phyloP scores from a whole-genome alignment of 2,113 vertebrate genomes.

The Gallinago jamesoni region DNA sequence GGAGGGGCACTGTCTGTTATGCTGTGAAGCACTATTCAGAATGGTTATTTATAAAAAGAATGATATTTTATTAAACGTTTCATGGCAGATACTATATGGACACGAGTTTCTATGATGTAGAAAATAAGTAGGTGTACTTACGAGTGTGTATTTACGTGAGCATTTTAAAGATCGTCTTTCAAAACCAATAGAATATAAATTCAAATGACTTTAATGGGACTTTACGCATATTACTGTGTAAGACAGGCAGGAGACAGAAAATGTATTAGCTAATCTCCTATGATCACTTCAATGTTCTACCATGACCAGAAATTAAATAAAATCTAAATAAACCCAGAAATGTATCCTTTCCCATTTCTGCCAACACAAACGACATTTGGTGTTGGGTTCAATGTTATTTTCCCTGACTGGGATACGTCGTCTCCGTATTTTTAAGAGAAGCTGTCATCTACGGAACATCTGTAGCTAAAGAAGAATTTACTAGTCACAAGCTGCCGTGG shows the following conservation, averaged over 20 bases:
- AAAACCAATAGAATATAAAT: neutral
- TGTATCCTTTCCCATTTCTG: neutral
- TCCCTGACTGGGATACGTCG: neutral
- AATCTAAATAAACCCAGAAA: neutral
- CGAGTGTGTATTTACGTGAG: neutral
- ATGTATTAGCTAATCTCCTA: neutral
- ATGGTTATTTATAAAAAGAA: neutral
- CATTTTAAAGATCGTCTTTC: neutral
- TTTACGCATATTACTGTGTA: neutral
- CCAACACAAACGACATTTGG: neutral
- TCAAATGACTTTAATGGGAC: neutral
- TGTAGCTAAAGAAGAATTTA: neutral
- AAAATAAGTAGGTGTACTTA: neutral
- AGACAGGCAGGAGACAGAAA: neutral
- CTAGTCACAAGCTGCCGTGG: neutral
- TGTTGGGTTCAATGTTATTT: neutral
- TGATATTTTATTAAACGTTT: neutral
- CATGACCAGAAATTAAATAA: neutral
- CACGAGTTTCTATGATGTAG: neutral
- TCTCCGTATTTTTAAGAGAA: neutral
- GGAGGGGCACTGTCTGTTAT: neutral
- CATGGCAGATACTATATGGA: neutral
- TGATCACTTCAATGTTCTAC: neutral
- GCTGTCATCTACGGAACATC: neutral
- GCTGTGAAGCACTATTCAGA: neutral